phyloP scores from a whole-genome alignment of 2,888 invertebrate genomes.

The Altica lythri region DNA sequence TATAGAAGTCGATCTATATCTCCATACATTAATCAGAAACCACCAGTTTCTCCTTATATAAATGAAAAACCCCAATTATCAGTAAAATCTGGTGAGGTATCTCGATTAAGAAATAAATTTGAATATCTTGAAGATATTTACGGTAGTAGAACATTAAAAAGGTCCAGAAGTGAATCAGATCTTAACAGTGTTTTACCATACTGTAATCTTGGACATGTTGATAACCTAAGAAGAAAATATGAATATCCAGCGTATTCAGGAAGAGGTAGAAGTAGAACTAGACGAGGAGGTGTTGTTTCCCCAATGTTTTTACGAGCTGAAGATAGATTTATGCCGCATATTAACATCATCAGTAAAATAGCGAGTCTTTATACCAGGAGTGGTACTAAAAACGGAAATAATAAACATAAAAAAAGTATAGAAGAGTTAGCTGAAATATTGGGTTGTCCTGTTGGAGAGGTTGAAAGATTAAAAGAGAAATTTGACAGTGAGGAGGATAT shows the following conservation, averaged over 20 bases:
- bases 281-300: slow-evolving; percentile 61
- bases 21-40: slow-evolving; percentile 73
- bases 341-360: slow-evolving; percentile 87
- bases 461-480: slow-evolving; percentile 71
- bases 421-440: slow-evolving; percentile 53
- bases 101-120: slow-evolving; percentile 76
- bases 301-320: slow-evolving; percentile 70
- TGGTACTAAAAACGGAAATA: slow-evolving; percentile 41
- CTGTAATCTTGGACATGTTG: slow-evolving; percentile 62
- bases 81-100: slow-evolving; percentile 77
- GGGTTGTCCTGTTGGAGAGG: slow-evolving; percentile 66
- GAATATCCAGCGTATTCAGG: slow-evolving; percentile 59
- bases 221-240: slow-evolving; percentile 65
- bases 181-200: slow-evolving; percentile 64
- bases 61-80: slow-evolving; percentile 74
- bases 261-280: slow-evolving; percentile 59
- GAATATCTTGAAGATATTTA: slow-evolving; percentile 64
- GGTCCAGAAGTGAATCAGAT: slow-evolving; percentile 80
- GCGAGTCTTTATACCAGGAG: slow-evolving; percentile 62
- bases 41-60: slow-evolving; percentile 74
- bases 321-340: slow-evolving; percentile 84
- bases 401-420: slow-evolving; percentile 42
- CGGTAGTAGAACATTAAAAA: slow-evolving; percentile 48
- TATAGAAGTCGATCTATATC: slow-evolving; percentile 74
- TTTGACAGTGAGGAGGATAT: slow-evolving; percentile 66